Evolutionary conservation across 1,140 invertebrate species (phyloP), one percentile per base, ranked within the genome.

Genomic region (Trichonephila clavipes): DNA sequence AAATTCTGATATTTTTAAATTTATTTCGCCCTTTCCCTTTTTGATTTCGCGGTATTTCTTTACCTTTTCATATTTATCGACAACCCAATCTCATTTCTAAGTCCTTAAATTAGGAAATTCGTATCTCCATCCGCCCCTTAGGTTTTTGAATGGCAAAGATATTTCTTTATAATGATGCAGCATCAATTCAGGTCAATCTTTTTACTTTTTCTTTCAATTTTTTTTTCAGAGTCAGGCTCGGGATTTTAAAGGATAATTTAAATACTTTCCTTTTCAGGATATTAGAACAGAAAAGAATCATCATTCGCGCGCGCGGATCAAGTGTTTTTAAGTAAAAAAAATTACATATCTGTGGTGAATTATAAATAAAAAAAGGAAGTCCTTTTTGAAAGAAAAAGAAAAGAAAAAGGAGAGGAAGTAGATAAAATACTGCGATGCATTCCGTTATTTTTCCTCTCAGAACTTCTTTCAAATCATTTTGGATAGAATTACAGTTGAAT

Each of bases 81-180:
- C 24, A 28, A 40, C 18, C 21, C 72, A 69, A 18, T 34, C 34
- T 77, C 28, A 34, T 77, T 19, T 28, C 14, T 18, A 77, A 77
- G 72, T 77, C 72, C 28, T 77, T 77, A 77, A 77, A 77, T 77
- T 77, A 77, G 72, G 28, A 77, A 77, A 77, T 77, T 77, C 72
- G 34, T 19, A 40, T 77, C 34, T 77, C 12, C 18, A 40, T 77
- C 72, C 28, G 24, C 10, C 16, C 34, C 14, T 6, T 7, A 34
- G 3, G 18, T 14, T 34, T 34, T 4, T 34, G 14, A 77, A 77
- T 40, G 72, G 72, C 14, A 77, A 77, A 40, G 72, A 40, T 18
- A 77, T 77, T n/a, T 19, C 72, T 34, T 40, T 77, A 34, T 77
- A 77, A 77, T 77, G 72, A 77, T 28, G 16, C 18, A 77, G 34